A percentile compares a stretch with the other conserved stretches of the same genome.
Evolutionary conservation across 2,113 vertebrate species (phyloP).

Genomic region (Telmatochromis brichardi): DNA sequence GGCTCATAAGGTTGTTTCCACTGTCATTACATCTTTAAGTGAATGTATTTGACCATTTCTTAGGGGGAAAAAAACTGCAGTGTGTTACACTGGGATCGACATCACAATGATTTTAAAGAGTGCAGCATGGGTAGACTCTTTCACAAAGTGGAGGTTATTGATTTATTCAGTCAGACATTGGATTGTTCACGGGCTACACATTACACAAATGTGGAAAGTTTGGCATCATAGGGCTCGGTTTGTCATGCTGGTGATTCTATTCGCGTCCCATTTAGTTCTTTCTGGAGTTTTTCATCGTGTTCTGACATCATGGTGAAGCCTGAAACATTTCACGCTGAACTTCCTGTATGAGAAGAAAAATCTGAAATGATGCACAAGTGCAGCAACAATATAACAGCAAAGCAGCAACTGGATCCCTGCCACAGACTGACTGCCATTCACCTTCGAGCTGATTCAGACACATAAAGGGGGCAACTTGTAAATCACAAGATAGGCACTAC

Average conservation of each 20-base stretch:
- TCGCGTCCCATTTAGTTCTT: not conserved
- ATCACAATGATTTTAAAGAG: not conserved
- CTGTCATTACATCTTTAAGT: not conserved
- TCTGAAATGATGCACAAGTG: not conserved
- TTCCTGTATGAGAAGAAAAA: not conserved
- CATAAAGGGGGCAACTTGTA: not conserved
- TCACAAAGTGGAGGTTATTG: not conserved
- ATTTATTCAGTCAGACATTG: not conserved
- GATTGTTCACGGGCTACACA: not conserved
- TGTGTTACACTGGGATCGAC: not conserved
- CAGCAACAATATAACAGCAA: not conserved
- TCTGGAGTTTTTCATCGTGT: not conserved
- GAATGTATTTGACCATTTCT: not conserved
- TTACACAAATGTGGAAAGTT: not conserved
- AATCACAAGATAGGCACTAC: not conserved
- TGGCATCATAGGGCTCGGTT: not conserved
- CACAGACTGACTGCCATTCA: not conserved
- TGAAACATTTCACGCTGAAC: not conserved
- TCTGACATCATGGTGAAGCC: not conserved
- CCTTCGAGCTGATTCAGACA: not conserved
- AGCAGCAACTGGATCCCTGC: not conserved
- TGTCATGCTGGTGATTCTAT: not conserved
- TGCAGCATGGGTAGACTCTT: not conserved
- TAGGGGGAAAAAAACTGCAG: not conserved
- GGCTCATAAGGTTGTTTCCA: not conserved